Percentiles rank a stretch among this genome's conserved stretches.
phyloP scores from a whole-genome alignment of 1,140 invertebrate genomes.

The Drosophila bipectinata region DNA sequence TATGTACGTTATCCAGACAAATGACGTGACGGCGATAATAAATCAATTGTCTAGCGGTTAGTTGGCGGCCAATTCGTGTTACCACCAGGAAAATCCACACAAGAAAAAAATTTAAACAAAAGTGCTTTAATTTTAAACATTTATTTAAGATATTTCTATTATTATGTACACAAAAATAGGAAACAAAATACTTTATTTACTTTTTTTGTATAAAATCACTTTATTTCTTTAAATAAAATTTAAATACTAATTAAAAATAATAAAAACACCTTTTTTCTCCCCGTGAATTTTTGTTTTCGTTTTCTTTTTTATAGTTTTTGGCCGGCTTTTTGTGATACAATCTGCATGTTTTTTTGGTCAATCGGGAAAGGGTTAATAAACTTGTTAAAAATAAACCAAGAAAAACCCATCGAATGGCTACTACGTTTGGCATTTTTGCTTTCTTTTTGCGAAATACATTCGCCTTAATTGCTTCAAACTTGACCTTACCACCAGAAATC shows the following conservation, averaged over 20 bases:
- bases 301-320: slow-evolving; percentile 20
- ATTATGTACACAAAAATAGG: too few relatives aligned
- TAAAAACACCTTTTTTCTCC: background rate
- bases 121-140: background rate
- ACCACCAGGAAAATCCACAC: slow-evolving; percentile 15
- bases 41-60: slow-evolving; percentile 68
- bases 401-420: slow-evolving; percentile 33
- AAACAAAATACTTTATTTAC: background rate
- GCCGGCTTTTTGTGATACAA: slow-evolving; percentile 47
- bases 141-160: too few relatives aligned
- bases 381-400: slow-evolving; percentile 60
- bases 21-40: slow-evolving; percentile 69
- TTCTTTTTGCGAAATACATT: slow-evolving; percentile 65
- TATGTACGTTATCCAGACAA: slow-evolving; percentile 20
- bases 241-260: background rate
- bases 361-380: slow-evolving; percentile 70
- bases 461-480: slow-evolving; percentile 70
- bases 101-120: slow-evolving; percentile 1
- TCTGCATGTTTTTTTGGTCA: slow-evolving; percentile 55
- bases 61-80: slow-evolving; percentile 51
- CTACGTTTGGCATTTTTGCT: slow-evolving; percentile 58
- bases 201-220: background rate
- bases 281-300: slow-evolving; percentile 13
- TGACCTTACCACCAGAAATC: slow-evolving; percentile 74
- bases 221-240: background rate